phyloP scores from a whole-genome alignment of 2,113 vertebrate genomes.

The Crotalus viridis region DNA sequence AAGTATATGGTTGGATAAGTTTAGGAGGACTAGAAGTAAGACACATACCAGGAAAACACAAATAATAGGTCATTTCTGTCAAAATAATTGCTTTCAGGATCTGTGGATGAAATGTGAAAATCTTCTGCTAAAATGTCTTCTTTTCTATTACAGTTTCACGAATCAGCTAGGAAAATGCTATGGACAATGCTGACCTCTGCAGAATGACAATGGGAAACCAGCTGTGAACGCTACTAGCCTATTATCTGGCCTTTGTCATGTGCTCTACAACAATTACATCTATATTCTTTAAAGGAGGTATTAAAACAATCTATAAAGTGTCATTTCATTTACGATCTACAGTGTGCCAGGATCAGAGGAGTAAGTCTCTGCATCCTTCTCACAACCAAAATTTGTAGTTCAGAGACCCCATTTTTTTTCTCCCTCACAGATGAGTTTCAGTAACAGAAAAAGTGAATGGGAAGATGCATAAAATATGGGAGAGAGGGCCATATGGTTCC shows the following conservation, averaged over 20 bases:
- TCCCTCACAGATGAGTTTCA: neutral
- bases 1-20: neutral
- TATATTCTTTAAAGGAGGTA: neutral
- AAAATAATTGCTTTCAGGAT: conserved; percentile 2
- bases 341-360: neutral
- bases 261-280: neutral
- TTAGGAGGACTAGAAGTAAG: neutral
- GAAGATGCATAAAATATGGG: neutral
- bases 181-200: conserved; percentile 74
- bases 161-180: conserved; percentile 21
- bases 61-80: neutral
- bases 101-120: neutral
- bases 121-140: neutral
- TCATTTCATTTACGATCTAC: neutral
- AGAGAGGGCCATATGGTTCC: neutral
- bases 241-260: neutral
- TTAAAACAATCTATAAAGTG: neutral
- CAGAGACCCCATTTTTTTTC: neutral
- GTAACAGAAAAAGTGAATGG: neutral
- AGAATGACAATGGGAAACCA: conserved; percentile 45
- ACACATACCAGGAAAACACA: neutral
- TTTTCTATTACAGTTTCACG: neutral
- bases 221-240: neutral
- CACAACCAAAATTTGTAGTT: neutral
- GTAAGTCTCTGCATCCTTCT: neutral